Evolutionary conservation across 2,888 invertebrate genomes (phyloP), one percentile per base, ranked within the genome.

Genomic region (Theretra japonica): DNA sequence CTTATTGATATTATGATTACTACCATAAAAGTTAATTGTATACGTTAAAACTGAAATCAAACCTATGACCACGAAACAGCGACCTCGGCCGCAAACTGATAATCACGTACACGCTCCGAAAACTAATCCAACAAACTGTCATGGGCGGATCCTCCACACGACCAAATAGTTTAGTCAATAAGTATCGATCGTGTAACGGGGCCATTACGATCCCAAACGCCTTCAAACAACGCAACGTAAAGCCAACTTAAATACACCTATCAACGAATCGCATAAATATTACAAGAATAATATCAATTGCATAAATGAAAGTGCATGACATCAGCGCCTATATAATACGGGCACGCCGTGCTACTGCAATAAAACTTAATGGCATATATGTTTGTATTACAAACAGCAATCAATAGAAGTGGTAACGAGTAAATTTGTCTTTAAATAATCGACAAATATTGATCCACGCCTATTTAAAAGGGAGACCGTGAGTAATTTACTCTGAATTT

Each of bases 101-200:
- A 53, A n/a, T 19, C 19, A 53, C 48, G 48, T 15, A 48, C 53
- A 53, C n/a, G 53, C 53, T 53, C 53, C n/a, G n/a, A 53, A 53
- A 53, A 53, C 53, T 53, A 53, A 53, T 53, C 53, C n/a, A n/a
- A 53, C 53, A 53, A 53, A 53, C 53, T 53, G 53, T 53, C 53
- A 53, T 53, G 53, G 53, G 53, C 53, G 53, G 53, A 53, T 53
- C 53, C 53, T 53, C 53, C 53, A 53, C 53, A 53, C 53, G 53
- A 53, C 53, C 53, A 53, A 53, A 53, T 53, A 53, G 53, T 53
- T 53, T 19, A 53, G 53, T 53, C 53, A 53, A 53, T 53, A 53
- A 53, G 53, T 53, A 53, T 53, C 53, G 53, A 53, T 53, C 53
- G 53, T 53, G n/a, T 53, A 53, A 53, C 53, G 5, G 11, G 53